Conservation (phyloP, 2,797 vertebrate genomes). For the Myoxocephalus aenaeus region DNA sequence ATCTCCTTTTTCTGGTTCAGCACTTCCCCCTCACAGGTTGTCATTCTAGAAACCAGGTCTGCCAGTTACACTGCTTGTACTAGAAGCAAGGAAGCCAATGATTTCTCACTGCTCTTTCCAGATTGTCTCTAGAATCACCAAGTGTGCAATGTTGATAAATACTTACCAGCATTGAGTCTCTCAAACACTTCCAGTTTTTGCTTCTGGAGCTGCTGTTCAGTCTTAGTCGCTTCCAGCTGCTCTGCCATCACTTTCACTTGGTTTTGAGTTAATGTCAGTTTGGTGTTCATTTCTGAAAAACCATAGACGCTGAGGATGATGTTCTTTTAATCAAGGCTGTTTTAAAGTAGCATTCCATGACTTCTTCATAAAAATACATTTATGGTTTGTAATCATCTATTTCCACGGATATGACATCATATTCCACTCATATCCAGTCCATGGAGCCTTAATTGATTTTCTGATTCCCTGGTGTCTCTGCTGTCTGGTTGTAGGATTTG, state of each 20-base stretch:
- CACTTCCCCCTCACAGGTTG: neutral
- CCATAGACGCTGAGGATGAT: constrained; percentile 12
- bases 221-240: neutral
- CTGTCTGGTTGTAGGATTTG: neutral
- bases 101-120: constrained; percentile 16
- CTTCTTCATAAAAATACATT: constrained; percentile 20
- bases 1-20: constrained; percentile 11
- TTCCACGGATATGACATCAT: neutral
- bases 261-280: constrained; percentile 54
- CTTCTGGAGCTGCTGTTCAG: constrained; percentile 21
- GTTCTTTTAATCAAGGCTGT: constrained; percentile 15
- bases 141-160: constrained; percentile 41
- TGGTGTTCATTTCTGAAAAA: constrained; percentile 43
- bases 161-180: constrained; percentile 28
- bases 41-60: neutral
- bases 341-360: neutral
- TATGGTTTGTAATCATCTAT: neutral
- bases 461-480: neutral
- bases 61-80: neutral
- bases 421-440: neutral
- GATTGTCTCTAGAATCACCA: constrained; percentile 17
- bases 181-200: constrained; percentile 16
- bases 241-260: constrained; percentile 21
- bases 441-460: neutral
- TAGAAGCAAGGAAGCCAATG: neutral